Evolutionary conservation across 2,888 invertebrate species (phyloP), one percentile per base, ranked within the genome.

Genomic region (Chaetoderma sp.): DNA sequence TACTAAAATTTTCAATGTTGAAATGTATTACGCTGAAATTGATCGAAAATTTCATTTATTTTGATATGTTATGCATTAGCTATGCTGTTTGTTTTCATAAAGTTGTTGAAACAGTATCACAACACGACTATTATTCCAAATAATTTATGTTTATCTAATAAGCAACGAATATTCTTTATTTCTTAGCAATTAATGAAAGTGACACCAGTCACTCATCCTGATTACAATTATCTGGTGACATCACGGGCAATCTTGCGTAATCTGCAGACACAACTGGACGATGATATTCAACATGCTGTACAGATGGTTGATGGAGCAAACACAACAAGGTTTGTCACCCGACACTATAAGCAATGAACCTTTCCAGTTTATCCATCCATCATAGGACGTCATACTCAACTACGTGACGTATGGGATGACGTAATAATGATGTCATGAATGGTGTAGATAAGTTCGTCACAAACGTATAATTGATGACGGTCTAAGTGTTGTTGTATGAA

Each of bases 241-340:
- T 81, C 84, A 27, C 78, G 88, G 25, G 74, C 76, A 33, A 72
- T 83, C 23, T 81, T 88, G n/a, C 79, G 83, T 58, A 81, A 79
- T 33, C 87, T 87, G 78, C 79, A 88, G 18, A 81, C 81, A 42
- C 78, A 83, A 23, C 81, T 88, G 64, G 88, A 87, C 71, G 85
- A 86, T 67, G 85, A 87, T 42, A 84, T 88, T 70, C 84, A 87
- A 67, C 83, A 86, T 68, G 85, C 86, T 6, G 85, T 87, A 75
- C 84, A 86, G 70, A 76, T 85, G 55, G 83, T 79, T 8, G 55
- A 62, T n/a, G 50, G 54, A 0, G 69, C 70, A 18, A 45, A 32
- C 13, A 58, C 1, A 13, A 32, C 8, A 28, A 28, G 27, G n/a
- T 28, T 1, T 1, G 1, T 28, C 16, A 27, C 28, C 13, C 13